Percentiles rank a stretch among this genome's conserved stretches.
Evolutionary conservation across 2,888 invertebrate genomes (phyloP).

Genomic region (Phaonia tiefii): DNA sequence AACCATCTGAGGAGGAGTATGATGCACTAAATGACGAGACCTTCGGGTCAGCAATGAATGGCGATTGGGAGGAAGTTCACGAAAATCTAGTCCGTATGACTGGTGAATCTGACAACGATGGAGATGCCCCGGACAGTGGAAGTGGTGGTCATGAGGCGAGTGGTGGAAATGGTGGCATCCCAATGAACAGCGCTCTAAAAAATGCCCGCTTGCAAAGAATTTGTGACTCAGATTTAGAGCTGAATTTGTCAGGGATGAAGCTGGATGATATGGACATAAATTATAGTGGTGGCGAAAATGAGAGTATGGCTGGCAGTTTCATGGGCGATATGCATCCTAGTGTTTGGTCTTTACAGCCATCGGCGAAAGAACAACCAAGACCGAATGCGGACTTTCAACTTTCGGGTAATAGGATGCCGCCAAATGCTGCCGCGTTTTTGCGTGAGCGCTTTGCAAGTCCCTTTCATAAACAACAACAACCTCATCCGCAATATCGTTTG

Average conservation of each 20-base stretch:
- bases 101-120: constrained; percentile 69
- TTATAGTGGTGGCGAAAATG: constrained; percentile 75
- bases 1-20: constrained; percentile 89
- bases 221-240: constrained; percentile 78
- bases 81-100: constrained; percentile 84
- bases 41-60: constrained; percentile 89
- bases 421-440: constrained; percentile 74
- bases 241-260: constrained; percentile 78
- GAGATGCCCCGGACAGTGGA: constrained; percentile 45
- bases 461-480: constrained; percentile 66
- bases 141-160: constrained; percentile 20
- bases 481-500: constrained; percentile 54
- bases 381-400: constrained; percentile 45
- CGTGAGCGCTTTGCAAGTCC: constrained; percentile 75
- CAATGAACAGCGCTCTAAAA: constrained; percentile 45
- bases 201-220: constrained; percentile 65
- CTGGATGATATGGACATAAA: constrained; percentile 79
- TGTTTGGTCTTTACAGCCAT: constrained; percentile 80
- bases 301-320: constrained; percentile 39
- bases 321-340: constrained; percentile 78
- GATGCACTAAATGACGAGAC: constrained; percentile 96
- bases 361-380: constrained; percentile 70
- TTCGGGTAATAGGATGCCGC: constrained; percentile 48
- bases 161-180: constrained; percentile 36
- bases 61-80: constrained; percentile 88